phyloP scores from a whole-genome alignment of 92 coral and sea anemone species.

The Desmophyllum pertusum region DNA sequence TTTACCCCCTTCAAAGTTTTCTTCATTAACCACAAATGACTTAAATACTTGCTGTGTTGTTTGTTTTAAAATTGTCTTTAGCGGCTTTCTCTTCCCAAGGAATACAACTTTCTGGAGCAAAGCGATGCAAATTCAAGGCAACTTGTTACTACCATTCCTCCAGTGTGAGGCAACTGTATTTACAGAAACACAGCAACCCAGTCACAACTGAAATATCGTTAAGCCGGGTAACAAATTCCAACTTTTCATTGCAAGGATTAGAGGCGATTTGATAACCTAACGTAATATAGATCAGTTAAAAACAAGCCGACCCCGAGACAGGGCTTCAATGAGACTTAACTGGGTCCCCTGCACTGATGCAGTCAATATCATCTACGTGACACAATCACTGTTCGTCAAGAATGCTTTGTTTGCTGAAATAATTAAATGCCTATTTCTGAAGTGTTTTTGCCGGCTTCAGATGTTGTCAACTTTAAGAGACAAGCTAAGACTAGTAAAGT shows the following conservation, averaged over 20 bases:
- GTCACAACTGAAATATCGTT: neutral
- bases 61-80: conserved; percentile 5
- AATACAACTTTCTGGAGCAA: neutral
- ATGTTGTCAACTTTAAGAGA: neutral
- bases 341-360: neutral
- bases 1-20: conserved; percentile 51
- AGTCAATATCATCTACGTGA: conserved; percentile 2
- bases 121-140: neutral
- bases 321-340: neutral
- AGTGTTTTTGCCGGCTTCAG: conserved; percentile 13
- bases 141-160: neutral
- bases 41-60: conserved; percentile 17
- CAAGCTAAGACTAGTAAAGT: neutral
- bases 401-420: conserved; percentile 14
- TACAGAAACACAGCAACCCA: neutral
- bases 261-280: neutral
- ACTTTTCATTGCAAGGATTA: neutral
- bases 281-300: neutral
- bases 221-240: neutral
- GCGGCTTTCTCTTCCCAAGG: neutral
- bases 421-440: neutral
- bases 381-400: conserved; percentile 17
- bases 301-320: neutral
- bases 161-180: neutral
- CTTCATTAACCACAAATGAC: conserved; percentile 15